Percentiles rank a stretch among this genome's conserved stretches.
Conservation (phyloP, 2,888 invertebrate genomes). For the Drosophila dives region DNA sequence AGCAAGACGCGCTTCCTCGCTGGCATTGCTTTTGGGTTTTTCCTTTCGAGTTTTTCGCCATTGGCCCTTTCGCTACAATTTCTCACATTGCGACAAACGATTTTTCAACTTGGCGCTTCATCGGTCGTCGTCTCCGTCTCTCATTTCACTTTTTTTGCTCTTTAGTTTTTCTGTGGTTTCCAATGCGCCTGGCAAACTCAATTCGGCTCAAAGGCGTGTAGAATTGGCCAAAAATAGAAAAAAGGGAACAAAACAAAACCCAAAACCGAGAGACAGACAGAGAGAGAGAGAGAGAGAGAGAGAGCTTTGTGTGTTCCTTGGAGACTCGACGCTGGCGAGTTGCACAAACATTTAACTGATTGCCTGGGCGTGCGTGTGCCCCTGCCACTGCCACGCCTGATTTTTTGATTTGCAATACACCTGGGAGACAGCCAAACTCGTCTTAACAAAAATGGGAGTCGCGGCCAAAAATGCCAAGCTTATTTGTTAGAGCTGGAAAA, state of each 20-base stretch:
- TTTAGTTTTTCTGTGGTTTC: conserved; percentile 57
- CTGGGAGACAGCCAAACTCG: conserved; percentile 69
- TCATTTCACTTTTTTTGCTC: conserved; percentile 43
- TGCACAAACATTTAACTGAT: conserved; percentile 82
- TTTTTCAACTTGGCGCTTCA: conserved; percentile 78
- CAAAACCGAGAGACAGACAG: neutral
- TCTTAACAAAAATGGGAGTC: neutral
- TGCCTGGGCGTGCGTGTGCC: conserved; percentile 76
- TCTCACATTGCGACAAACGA: conserved; percentile 75
- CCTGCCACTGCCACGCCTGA: conserved; percentile 47
- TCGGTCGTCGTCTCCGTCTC: conserved; percentile 34
- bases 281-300: conserved; percentile 1
- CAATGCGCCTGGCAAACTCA: conserved; percentile 51
- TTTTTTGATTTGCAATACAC: conserved; percentile 84
- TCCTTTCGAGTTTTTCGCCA: conserved; percentile 12
- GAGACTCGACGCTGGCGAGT: conserved; percentile 65
- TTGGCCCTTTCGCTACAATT: conserved; percentile 25
- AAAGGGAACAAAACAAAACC: conserved; percentile 10
- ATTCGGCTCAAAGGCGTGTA: conserved; percentile 56
- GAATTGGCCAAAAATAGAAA: conserved; percentile 1
- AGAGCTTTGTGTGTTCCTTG: conserved; percentile 41
- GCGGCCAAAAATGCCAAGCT: conserved; percentile 58
- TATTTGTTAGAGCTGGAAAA: conserved; percentile 79
- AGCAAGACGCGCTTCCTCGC: conserved; percentile 16
- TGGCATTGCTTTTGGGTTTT: conserved; percentile 8